Conservation (phyloP, 2,113 vertebrate genomes). For the Oophaga pumilio region DNA sequence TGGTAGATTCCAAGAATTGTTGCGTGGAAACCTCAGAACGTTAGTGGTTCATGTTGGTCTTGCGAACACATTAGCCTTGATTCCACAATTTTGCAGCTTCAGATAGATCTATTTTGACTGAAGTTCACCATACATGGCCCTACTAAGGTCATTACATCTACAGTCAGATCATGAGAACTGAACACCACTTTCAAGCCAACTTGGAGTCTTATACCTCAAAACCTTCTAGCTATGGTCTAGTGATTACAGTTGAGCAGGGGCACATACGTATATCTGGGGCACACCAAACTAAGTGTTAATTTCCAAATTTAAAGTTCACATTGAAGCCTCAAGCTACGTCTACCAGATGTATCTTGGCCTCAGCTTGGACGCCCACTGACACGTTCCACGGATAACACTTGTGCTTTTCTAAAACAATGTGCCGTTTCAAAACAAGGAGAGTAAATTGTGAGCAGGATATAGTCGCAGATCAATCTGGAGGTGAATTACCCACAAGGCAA, state of each 20-base stretch:
- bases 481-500: background rate
- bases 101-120: background rate
- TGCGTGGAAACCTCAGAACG: background rate
- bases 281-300: background rate
- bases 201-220: background rate
- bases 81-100: background rate
- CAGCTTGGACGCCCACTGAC: background rate
- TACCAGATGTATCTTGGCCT: background rate
- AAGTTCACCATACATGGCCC: background rate
- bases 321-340: background rate
- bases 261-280: background rate
- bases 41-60: too few species aligned
- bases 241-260: background rate
- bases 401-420: conserved; percentile 8
- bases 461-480: background rate
- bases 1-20: background rate
- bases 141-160: background rate
- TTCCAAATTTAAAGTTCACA: background rate
- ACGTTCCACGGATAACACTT: background rate
- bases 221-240: background rate
- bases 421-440: background rate
- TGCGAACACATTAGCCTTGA: background rate
- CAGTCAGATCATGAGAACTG: background rate
- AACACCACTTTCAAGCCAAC: background rate
- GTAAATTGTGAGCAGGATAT: conserved; percentile 11